Base-by-base conservation (phyloP, 2,113 vertebrate genomes). In the Gnathochromis pfefferi region DNA sequence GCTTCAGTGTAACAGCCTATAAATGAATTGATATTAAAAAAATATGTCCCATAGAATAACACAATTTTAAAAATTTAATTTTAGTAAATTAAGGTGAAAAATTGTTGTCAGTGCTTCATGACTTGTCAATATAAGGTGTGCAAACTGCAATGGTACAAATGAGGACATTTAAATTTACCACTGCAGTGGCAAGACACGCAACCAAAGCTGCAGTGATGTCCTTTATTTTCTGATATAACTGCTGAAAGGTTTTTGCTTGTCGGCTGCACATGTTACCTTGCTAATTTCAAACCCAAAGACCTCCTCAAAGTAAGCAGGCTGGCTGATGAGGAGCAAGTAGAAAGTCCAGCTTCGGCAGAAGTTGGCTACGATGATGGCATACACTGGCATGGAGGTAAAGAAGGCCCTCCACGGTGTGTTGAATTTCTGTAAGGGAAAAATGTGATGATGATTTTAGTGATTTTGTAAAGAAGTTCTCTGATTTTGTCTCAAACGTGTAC, bases 281-380 rank as follows among this genome's bases (percentile, higher is more conserved):
- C 97, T 98, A 63, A 98, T 98, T 95, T 98, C 97, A 40, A 98
- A 98, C 9, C 97, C 97, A 81, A 98, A 98, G 70, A 98, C 98
- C 58, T 98, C 98, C 93, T 98, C 97, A 7, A 98, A 98, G 93
- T 98, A 98, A 7, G 98, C 98, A 0, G 98, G 98, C 90, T 98
- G 98, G 89, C 97, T 98, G 93, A 98, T 98, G 42, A 98, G 97
- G 8, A 98, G 97, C 92, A 98, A 89, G 91, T 98, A 98, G 95
- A 98, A 98, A 1, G 98, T 98, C 98, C 98, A 98, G 81, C 97
- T 98, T 57, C 98, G 95, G 95, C 98, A 98, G 93, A 98, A 98
- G 88, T 98, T 98, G 16, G 98, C 98, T 83, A 98, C 97, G 2
- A 98, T 98, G 92, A 98, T 98, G 92, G 98, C 98, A 2, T 98